Evolutionary conservation across 2,797 vertebrate genomes (phyloP).

Genomic region (Botia kubotai): DNA sequence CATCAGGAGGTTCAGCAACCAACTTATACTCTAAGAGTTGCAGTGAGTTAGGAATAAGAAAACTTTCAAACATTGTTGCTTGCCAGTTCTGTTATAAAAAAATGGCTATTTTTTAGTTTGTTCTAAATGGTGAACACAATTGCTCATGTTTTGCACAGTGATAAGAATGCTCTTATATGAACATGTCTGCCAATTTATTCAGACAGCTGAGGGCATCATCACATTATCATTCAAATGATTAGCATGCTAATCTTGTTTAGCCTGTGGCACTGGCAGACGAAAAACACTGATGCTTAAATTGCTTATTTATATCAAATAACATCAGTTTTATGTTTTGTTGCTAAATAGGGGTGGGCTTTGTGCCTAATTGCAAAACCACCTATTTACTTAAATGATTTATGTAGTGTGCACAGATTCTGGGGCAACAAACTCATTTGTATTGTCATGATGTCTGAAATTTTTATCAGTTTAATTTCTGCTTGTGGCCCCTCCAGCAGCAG

Average conservation of each 20-base stretch:
- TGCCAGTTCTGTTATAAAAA: not conserved
- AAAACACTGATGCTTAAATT: conserved; percentile 80
- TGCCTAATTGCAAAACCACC: conserved; percentile 78
- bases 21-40: not conserved
- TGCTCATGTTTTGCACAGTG: conserved; percentile 78
- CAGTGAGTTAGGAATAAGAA: not conserved
- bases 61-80: conserved; percentile 27
- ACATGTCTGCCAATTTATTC: conserved; percentile 79
- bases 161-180: conserved; percentile 78
- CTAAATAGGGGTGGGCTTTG: conserved; percentile 65
- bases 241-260: conserved; percentile 85
- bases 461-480: conserved; percentile 44
- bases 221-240: conserved; percentile 86
- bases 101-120: conserved; percentile 59
- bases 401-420: conserved; percentile 66
- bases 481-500: conserved; percentile 27
- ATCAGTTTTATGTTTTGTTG: conserved; percentile 76
- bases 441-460: conserved; percentile 48
- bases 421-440: conserved; percentile 60
- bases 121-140: conserved; percentile 65
- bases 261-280: conserved; percentile 77
- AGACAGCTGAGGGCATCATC: conserved; percentile 78
- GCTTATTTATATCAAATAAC: conserved; percentile 82
- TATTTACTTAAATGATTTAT: conserved; percentile 64
- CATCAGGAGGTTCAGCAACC: too few relatives aligned